Percentiles rank a stretch among this genome's conserved stretches.
Evolutionary conservation across 1,140 invertebrate species (phyloP).

Genomic region (Calliphora vicina): DNA sequence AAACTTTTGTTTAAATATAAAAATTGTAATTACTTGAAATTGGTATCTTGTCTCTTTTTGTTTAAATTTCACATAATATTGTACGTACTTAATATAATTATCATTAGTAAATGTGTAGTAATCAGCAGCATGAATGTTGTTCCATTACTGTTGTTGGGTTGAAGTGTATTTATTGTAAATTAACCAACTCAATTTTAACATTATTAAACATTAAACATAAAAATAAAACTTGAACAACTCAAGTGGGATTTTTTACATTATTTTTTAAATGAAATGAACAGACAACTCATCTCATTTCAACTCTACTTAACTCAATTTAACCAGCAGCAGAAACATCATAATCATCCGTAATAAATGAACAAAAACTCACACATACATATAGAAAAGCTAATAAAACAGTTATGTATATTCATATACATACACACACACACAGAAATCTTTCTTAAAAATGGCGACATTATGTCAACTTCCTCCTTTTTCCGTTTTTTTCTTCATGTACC

Average conservation of each 20-base stretch:
- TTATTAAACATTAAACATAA: background rate
- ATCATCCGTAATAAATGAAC: background rate
- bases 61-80: background rate
- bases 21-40: no score
- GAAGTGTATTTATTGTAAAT: background rate
- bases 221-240: background rate
- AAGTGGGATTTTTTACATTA: background rate
- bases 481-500: background rate
- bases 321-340: background rate
- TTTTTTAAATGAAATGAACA: background rate
- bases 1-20: no score
- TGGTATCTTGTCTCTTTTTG: no score
- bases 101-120: background rate
- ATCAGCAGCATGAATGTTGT: background rate
- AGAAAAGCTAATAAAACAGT: background rate
- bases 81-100: background rate
- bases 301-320: background rate
- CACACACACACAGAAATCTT: background rate
- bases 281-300: background rate
- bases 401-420: background rate
- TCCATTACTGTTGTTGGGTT: background rate
- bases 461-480: background rate
- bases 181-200: background rate
- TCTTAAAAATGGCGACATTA: conserved; percentile 33
- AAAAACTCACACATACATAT: background rate